Evolutionary conservation across 2,113 vertebrate species (phyloP), one percentile per base, ranked within the genome.

Genomic region (Coptodon rendalli): DNA sequence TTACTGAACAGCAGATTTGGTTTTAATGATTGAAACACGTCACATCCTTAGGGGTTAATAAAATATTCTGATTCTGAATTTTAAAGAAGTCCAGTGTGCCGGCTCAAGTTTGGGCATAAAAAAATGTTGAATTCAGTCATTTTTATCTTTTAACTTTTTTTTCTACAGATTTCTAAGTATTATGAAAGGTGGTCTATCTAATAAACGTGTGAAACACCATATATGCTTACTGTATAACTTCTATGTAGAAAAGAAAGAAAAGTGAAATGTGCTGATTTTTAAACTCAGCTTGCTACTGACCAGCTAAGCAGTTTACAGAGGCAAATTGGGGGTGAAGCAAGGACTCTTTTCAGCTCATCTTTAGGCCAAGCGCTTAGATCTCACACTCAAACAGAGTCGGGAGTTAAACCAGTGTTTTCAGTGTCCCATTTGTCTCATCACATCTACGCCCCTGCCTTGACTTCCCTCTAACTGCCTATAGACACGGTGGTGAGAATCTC

Each of bases 361-460:
- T 34, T 82, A 31, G 76, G n/a, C 43, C 17, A 50, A 17, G 71
- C 71, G 22, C 59, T 88, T 76, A 61, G n/a, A 83, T 85, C 71
- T 83, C 76, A 82, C 71, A 61, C 50, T 71, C 54, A 31, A 50
- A 50, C 19, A 5, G 17, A 84, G 31, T 68, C 61, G 13, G 54
- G 79, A 84, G 53, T 83, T 90, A 22, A 61, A 83, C 84, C 83
- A 84, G 87, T 76, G 71, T 90, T 91, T 90, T 56, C 43, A 79
- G 83, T 24, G 24, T 87, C 83, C 91, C 34, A 52, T 90, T 92
- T 93, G 93, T 94, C 93, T 90, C 81, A 89, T 94, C 91, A 63
- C 82, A 91, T 94, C 88, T 80, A 36, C 61, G 27, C 53, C 38
- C 5, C 8, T 71, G 40, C 84, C 61, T 43, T 87, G 84, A 89